These are phyloP conservation scores for Sapajus apella DNA, from an alignment of 2,113 vertebrate genomes.

Conservation along the genomic window DNA sequence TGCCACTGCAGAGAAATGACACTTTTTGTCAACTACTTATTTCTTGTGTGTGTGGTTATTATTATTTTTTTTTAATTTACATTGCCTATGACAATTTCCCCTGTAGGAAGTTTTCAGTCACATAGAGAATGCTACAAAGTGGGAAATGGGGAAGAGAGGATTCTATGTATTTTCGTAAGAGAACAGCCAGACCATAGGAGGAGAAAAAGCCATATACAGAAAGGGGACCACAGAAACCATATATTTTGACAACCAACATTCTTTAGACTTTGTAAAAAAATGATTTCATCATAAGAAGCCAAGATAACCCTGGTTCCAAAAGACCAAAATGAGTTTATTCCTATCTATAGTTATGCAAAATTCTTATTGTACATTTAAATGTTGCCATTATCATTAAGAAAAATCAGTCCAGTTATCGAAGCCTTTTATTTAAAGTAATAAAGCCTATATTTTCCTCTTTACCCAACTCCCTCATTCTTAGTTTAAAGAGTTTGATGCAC, in stretches of 20 bases:
- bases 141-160: accelerated
- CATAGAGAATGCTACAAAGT: accelerated
- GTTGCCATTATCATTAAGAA: neutral
- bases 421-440: neutral
- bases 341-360: neutral
- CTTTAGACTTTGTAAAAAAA: neutral
- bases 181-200: accelerated
- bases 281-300: no score
- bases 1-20: conserved; percentile 64
- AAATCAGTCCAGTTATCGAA: neutral
- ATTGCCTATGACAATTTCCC: conserved; percentile 66
- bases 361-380: neutral
- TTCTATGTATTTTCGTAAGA: accelerated
- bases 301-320: neutral
- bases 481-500: neutral
- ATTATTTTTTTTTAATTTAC: conserved; percentile 67
- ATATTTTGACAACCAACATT: neutral
- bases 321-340: neutral
- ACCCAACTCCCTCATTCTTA: neutral
- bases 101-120: accelerated
- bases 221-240: accelerated
- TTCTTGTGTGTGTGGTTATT: conserved; percentile 49
- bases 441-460: neutral
- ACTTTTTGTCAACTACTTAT: conserved; percentile 80
- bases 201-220: no score